Evolutionary conservation across 2,797 vertebrate genomes (phyloP), one percentile per base, ranked within the genome.

Genomic region (Aphelocoma californica): DNA sequence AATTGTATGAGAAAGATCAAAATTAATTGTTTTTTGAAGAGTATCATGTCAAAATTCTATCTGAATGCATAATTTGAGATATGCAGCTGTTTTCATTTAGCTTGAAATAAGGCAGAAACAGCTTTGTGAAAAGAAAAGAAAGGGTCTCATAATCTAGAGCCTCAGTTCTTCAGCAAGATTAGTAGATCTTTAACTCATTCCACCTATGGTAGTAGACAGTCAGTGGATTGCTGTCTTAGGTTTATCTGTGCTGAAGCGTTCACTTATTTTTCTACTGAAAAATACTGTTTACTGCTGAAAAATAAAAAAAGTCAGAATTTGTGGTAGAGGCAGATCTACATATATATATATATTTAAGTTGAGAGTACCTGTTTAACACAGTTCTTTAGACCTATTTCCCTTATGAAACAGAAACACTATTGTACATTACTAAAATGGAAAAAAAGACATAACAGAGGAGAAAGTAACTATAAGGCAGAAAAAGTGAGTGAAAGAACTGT

Each of bases 1-100:
- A 82, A 92, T 24, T 56, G 14, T 9, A 6, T 8, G 14, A 90
- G 67, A 74, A 87, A 81, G 48, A 95, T 96, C 77, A 86, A 96
- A 93, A 94, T 95, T 92, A 96, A 86, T 79, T 78, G 31, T 90
- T 57, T 94, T 95, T 90, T 90, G 87, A 71, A 69, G 47, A 87
- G 8, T 66, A 78, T 84, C 40, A 47, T 73, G 71, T 92, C 75
- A 92, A 62, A 64, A 58, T 80, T 18, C 50, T 92, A 45, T 56
- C 57, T 42, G 57, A 86, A 96, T 92, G 86, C 47, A 80, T 81
- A 75, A 94, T 88, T 86, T 90, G 19, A 80, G 79, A 66, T 56
- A 73, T 14, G 57, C 81, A 96, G 91, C 91, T 95, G 92, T 47
- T 89, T 92, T 89, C 36, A 38, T 78, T 89, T 91, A 87, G 31